phyloP scores from a whole-genome alignment of 2,888 invertebrate genomes.

The Barypeithes pellucidus region DNA sequence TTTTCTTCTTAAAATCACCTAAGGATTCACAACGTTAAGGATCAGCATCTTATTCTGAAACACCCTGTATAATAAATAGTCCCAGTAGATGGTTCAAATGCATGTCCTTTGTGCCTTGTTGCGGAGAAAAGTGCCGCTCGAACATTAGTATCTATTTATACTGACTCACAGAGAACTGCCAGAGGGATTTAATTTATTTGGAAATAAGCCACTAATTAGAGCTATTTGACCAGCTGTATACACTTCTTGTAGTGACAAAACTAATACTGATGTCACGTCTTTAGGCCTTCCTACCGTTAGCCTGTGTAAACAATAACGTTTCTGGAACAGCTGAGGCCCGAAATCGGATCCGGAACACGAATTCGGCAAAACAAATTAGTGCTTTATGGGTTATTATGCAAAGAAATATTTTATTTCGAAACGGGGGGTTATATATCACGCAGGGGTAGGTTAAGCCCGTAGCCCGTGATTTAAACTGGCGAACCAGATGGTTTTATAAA shows the following conservation, averaged over 20 bases:
- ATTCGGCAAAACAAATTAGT: slow-evolving; percentile 49
- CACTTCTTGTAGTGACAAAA: slow-evolving; percentile 47
- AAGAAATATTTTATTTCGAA: slow-evolving; percentile 32
- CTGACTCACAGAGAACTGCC: background rate
- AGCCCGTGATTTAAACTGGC: slow-evolving; percentile 3
- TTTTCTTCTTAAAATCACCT: too few relatives aligned
- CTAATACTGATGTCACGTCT: slow-evolving; percentile 48
- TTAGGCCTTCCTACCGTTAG: slow-evolving; percentile 34
- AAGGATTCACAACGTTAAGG: too few relatives aligned
- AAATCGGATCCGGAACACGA: slow-evolving; percentile 42
- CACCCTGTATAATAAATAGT: too few relatives aligned
- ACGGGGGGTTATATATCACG: slow-evolving; percentile 21
- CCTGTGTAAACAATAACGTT: slow-evolving; percentile 46
- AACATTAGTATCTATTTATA: too few relatives aligned
- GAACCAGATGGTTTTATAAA: slow-evolving; percentile 16
- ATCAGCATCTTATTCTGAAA: too few relatives aligned
- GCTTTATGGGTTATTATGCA: slow-evolving; percentile 40
- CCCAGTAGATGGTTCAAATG: too few relatives aligned
- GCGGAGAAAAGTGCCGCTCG: too few relatives aligned
- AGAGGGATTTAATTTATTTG: slow-evolving; percentile 32
- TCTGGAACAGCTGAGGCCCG: slow-evolving; percentile 45
- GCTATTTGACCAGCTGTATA: slow-evolving; percentile 45
- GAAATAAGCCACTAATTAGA: slow-evolving; percentile 37
- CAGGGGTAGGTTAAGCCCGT: slow-evolving; percentile 32
- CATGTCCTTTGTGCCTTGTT: too few relatives aligned